phyloP scores from a whole-genome alignment of 2,113 vertebrate species.

The Lophochroa leadbeateri region DNA sequence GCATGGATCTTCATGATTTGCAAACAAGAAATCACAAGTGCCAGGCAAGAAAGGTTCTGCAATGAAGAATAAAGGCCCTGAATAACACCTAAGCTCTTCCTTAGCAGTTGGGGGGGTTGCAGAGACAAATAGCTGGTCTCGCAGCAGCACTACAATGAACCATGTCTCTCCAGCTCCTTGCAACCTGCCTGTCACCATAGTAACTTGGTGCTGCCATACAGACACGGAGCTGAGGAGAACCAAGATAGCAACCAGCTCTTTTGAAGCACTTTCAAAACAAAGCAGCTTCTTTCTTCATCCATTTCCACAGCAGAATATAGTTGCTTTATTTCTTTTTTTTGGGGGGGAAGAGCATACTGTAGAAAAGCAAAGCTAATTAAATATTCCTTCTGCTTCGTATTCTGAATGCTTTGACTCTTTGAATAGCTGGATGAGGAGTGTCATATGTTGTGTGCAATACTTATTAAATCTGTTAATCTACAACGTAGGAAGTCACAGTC shows the following conservation, averaged over 20 bases:
- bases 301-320: conserved; percentile 2
- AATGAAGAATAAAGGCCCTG: background rate
- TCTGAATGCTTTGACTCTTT: background rate
- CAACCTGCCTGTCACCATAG: conserved; percentile 42
- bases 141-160: background rate
- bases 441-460: background rate
- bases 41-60: background rate
- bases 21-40: background rate
- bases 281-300: background rate
- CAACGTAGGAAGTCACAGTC: background rate
- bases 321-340: background rate
- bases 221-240: background rate
- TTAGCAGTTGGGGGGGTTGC: background rate
- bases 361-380: conserved; percentile 10
- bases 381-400: background rate
- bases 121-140: background rate
- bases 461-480: background rate
- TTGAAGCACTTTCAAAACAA: conserved; percentile 20
- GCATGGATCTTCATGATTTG: background rate
- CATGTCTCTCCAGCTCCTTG: background rate
- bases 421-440: background rate
- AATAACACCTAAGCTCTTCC: background rate
- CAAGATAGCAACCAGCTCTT: conserved; percentile 8
- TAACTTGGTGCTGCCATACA: conserved; percentile 10
- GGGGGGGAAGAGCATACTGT: background rate